Conservation (phyloP, 2,797 vertebrate genomes). For the Clamator glandarius region DNA sequence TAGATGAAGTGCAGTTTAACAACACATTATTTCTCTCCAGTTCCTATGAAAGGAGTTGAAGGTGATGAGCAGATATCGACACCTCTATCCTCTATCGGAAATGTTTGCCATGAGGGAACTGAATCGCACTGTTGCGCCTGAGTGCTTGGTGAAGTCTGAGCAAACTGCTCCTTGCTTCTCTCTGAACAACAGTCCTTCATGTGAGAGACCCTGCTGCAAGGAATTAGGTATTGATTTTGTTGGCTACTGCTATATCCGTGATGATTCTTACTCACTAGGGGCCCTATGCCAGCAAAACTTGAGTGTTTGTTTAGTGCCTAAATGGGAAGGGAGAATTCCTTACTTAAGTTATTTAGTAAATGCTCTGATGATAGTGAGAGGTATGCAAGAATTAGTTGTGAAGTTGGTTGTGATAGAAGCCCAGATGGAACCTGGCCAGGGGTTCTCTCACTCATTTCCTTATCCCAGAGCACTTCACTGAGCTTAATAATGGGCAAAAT, state of each 20-base stretch:
- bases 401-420: slow-evolving; percentile 5
- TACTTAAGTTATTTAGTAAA: slow-evolving; percentile 13
- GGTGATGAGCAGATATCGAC: background rate
- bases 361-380: background rate
- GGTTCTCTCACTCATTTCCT: slow-evolving; percentile 56
- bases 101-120: background rate
- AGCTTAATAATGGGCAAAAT: slow-evolving; percentile 39
- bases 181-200: background rate
- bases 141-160: background rate
- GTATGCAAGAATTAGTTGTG: background rate
- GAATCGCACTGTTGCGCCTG: background rate
- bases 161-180: background rate
- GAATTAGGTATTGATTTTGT: background rate
- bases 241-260: background rate
- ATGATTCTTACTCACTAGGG: background rate
- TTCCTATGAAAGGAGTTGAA: background rate
- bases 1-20: background rate
- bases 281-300: background rate
- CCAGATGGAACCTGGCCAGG: slow-evolving; percentile 41
- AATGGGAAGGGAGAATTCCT: background rate
- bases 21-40: background rate
- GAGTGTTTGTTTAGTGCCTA: slow-evolving; percentile 6
- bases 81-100: background rate
- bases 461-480: slow-evolving; percentile 23
- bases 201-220: background rate